Conservation (phyloP, 2,113 vertebrate genomes). For the Spea multiplicata region DNA sequence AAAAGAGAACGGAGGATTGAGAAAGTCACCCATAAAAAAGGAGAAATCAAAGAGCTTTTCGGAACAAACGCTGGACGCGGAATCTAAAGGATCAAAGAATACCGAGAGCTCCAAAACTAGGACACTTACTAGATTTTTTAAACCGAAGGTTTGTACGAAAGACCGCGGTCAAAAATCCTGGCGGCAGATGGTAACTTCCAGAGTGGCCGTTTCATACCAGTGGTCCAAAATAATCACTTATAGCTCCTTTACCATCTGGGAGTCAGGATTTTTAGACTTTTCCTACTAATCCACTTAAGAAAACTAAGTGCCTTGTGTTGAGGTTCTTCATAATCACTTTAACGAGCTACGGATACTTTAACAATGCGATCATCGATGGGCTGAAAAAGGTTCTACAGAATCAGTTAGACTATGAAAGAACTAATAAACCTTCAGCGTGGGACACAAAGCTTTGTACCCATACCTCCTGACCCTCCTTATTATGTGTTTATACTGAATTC, state of each 20-base stretch:
- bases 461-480: no score
- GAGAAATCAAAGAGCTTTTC: constrained; percentile 51
- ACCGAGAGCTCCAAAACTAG: constrained; percentile 68
- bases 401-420: no score
- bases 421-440: no score
- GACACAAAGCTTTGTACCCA: no score
- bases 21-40: constrained; percentile 45
- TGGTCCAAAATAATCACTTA: no score
- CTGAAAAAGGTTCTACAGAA: no score
- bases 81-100: constrained; percentile 73
- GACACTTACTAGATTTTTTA: constrained; percentile 84
- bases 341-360: no score
- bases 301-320: background rate
- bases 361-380: no score
- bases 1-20: constrained; percentile 42
- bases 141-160: constrained; percentile 81
- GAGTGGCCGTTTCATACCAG: no score
- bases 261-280: background rate
- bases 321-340: no score
- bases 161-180: constrained; percentile 57
- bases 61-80: constrained; percentile 64
- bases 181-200: constrained; percentile 41
- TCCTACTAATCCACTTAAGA: background rate
- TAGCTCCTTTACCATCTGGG: background rate
- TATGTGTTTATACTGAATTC: no score